A percentile compares a stretch with the other conserved stretches of the same genome.
Conservation (phyloP, 2,888 invertebrate genomes). For the Dendrolimus houi region DNA sequence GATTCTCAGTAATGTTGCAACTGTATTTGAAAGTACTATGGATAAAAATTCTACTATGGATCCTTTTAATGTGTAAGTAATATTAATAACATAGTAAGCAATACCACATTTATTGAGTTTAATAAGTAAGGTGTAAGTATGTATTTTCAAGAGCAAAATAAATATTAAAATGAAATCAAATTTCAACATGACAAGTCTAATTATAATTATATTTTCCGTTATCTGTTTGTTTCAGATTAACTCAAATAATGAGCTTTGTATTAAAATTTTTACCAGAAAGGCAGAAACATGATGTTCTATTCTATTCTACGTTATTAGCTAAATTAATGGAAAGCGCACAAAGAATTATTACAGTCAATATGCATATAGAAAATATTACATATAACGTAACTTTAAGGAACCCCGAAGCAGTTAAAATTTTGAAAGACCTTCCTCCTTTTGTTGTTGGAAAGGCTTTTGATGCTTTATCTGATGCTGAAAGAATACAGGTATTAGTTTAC, state of each 20-base stretch:
- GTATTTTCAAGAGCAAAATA: too few species aligned
- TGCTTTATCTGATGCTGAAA: conserved; percentile 56
- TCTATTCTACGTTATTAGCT: conserved; percentile 55
- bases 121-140: too few species aligned
- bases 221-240: conserved; percentile 36
- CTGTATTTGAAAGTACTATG: conserved; percentile 24
- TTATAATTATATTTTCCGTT: neutral
- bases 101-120: too few species aligned
- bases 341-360: conserved; percentile 48
- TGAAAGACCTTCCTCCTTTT: conserved; percentile 37
- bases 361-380: conserved; percentile 54
- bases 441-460: conserved; percentile 52
- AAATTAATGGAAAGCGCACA: conserved; percentile 55
- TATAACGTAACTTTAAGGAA: conserved; percentile 55
- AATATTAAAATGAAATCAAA: too few species aligned
- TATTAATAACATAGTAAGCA: neutral
- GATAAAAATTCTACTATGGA: conserved; percentile 28
- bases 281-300: conserved; percentile 44
- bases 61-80: conserved; percentile 55
- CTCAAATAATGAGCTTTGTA: conserved; percentile 42
- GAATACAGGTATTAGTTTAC: conserved; percentile 45
- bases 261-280: conserved; percentile 44
- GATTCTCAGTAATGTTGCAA: conserved; percentile 32
- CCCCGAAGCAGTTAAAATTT: conserved; percentile 41
- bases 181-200: too few species aligned